phyloP scores from a whole-genome alignment of 2,888 invertebrate genomes.

The Dynastes grantii region DNA sequence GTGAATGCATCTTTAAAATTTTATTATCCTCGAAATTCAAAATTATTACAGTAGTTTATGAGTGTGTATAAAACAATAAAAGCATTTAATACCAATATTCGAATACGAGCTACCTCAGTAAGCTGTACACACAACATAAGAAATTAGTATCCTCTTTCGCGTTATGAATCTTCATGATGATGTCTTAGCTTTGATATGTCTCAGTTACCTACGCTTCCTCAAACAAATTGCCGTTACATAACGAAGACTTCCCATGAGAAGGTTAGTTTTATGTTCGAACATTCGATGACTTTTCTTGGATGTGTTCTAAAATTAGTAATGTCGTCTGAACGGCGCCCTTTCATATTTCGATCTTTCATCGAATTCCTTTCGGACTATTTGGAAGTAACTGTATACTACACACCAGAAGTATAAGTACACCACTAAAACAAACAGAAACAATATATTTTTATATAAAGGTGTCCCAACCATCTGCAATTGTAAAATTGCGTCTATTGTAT shows the following conservation, averaged over 20 bases:
- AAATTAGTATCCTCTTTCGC: too few relatives aligned
- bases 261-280: conserved; percentile 14
- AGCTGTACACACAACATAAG: too few relatives aligned
- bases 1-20: too few relatives aligned
- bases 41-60: too few relatives aligned
- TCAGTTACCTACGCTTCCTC: background rate
- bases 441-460: too few relatives aligned
- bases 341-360: conserved; percentile 83
- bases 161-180: too few relatives aligned
- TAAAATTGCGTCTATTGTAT: too few relatives aligned
- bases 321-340: conserved; percentile 79
- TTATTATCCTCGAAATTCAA: too few relatives aligned
- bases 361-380: conserved; percentile 80
- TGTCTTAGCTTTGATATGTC: background rate
- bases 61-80: too few relatives aligned
- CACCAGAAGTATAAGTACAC: conserved; percentile 87
- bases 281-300: conserved; percentile 6
- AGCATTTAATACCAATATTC: too few relatives aligned
- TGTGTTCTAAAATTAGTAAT: conserved; percentile 58
- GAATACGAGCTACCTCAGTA: too few relatives aligned
- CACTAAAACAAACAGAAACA: conserved; percentile 73
- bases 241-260: conserved; percentile 16
- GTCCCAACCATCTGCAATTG: too few relatives aligned
- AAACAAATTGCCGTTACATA: conserved; percentile 9
- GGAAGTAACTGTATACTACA: conserved; percentile 88